Conservation (phyloP, 2,797 vertebrate species). For the Rhabdophis nuchalis region DNA sequence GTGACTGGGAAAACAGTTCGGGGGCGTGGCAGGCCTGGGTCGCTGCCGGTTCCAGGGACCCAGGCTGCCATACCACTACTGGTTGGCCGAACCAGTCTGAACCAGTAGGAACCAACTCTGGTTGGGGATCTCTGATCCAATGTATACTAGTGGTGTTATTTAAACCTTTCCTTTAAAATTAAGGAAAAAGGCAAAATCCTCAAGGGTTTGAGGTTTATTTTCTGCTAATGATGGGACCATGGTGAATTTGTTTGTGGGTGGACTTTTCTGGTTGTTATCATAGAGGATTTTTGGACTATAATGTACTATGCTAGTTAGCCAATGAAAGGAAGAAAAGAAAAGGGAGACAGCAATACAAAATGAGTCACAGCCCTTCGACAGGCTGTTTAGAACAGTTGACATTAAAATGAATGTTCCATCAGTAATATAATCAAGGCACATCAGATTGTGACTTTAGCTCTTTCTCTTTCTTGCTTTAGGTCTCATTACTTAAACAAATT, state of each 20-base stretch:
- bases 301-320: constrained; percentile 20
- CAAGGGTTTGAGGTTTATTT: constrained; percentile 50
- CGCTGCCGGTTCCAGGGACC: too few species aligned
- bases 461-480: constrained; percentile 25
- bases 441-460: constrained; percentile 27
- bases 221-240: constrained; percentile 29
- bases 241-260: constrained; percentile 56
- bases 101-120: too few species aligned
- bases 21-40: too few species aligned
- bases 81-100: too few species aligned
- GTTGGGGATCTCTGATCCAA: background rate
- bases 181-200: constrained; percentile 49
- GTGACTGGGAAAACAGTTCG: too few species aligned
- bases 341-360: background rate
- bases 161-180: background rate
- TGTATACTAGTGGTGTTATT: background rate
- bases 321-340: constrained; percentile 25
- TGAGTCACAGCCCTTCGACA: constrained; percentile 45
- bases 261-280: constrained; percentile 56
- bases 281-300: constrained; percentile 45
- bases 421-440: constrained; percentile 54
- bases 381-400: constrained; percentile 36
- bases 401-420: constrained; percentile 47
- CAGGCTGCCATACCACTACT: too few species aligned
- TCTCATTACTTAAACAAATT: constrained; percentile 43